Base-by-base conservation (phyloP, 1,140 invertebrate genomes). In the Pseudomyrmex pallidus region DNA sequence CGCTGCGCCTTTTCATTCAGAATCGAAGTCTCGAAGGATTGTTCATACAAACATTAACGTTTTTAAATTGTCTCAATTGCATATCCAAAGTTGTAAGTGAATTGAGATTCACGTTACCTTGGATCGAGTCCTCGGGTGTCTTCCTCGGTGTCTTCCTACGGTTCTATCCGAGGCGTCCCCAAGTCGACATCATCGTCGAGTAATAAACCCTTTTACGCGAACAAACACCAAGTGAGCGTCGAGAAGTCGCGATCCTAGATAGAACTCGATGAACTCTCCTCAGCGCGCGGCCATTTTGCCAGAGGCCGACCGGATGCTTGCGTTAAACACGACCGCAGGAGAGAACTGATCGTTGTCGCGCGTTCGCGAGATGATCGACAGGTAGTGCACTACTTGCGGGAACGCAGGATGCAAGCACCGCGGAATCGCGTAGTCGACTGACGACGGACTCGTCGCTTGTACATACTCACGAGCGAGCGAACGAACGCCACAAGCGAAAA, bases 281-380 rank as follows among this genome's bases (percentile, higher is more conserved):
- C 87, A 92, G 66, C 90, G 86, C 87, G 90, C 89, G 87, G 92
- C 91, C 92, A 93, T 93, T 90, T 92, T 91, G 91, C 86, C 90
- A 90, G 62, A 89, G 83, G 84, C 73, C 90, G 90, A 77, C 73
- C 70, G 85, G 77, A 77, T 74, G 54, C 68, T 20, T 50, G 64
- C 44, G 62, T 50, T 15, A 50, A 35, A 35, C 54, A 13, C 62
- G 85, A 57, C 54, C 76, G 76, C 74, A n/a, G 22, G 76, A 80
- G 44, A n/a, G n/a, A n/a, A 44, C 12, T n/a, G 4, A 15, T 35
- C 5, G 25, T 44, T 2, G 62, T 64, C 62, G 35, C 57, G 48
- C 17, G 59, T 44, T 59, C 17, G 64, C 25, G 44, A 17, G 52
- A 35, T 50, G 70, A 83, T 83, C 74, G 82, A 70, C 56, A 54